Evolutionary conservation across 2,113 vertebrate species (phyloP), one percentile per base, ranked within the genome.

Genomic region (Sapajus apella): DNA sequence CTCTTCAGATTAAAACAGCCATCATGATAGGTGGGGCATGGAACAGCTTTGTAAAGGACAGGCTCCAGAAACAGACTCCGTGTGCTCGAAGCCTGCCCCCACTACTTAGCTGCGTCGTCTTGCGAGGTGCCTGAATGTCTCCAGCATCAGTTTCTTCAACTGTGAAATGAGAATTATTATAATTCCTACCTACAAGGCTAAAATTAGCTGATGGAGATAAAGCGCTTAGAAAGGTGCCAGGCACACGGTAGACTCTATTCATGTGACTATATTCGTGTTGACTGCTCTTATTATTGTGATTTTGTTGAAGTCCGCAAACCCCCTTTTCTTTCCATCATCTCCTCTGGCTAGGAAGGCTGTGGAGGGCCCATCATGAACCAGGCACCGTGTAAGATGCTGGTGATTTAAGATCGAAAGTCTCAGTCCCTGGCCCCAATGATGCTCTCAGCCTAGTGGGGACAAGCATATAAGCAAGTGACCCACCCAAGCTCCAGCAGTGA

Each of bases 401-500:
- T 45, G 58, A 93, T 45, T 50, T 56, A 79, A 85, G 47, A 55
- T 32, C 13, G 3, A 77, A 93, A 81, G 35, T 61, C 17, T 50
- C 16, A 66, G 0, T 17, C 23, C 6, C 68, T 40, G 58, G 79
- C 61, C 23, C 25, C 32, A n/a, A 61, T 13, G 58, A 83, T 73
- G 27, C 16, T 40, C 87, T 89, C 84, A 13, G 3, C 11, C 75
- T 43, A 6, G 25, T 50, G 23, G 8, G 5, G 55, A 72, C 35
- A 66, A 27, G 72, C 4, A 13, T n/a, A 86, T 66, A 55, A 81
- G 23, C 13, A 45, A 55, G 43, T 3, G 37, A n/a, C 21, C 16
- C 56, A 4, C 20, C 23, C 43, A n/a, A 4, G 1, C 17, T 58
- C 32, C 11, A 25, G 17, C 17, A 6, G 9, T 0, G 1, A 9